These are phyloP conservation scores for Drosophila setifemur DNA, from an alignment of 1,140 invertebrate genomes.

Conservation along the genomic window DNA sequence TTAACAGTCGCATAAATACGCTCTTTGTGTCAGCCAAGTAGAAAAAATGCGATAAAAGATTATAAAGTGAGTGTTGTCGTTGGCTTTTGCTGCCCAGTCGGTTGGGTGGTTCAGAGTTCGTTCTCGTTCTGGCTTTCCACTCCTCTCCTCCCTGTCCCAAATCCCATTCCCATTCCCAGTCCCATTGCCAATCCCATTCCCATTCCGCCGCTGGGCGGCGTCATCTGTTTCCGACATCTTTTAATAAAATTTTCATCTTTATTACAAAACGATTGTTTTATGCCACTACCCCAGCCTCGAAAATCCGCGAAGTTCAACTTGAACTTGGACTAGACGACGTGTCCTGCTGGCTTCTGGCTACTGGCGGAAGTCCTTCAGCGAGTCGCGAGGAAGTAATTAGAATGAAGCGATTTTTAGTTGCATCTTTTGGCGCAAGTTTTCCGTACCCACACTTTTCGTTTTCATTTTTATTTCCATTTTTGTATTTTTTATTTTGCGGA, in stretches of 20 bases:
- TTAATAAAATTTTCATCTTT: slow-evolving; percentile 83
- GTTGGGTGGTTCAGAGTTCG: slow-evolving; percentile 27
- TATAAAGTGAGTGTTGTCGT: slow-evolving; percentile 78
- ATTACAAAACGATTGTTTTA: slow-evolving; percentile 82
- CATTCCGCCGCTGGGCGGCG: slow-evolving; percentile 37
- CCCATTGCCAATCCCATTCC: no score
- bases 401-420: slow-evolving; percentile 79
- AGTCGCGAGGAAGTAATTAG: slow-evolving; percentile 75
- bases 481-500: slow-evolving; percentile 14
- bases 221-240: slow-evolving; percentile 83
- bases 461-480: slow-evolving; percentile 5
- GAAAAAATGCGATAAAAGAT: slow-evolving; percentile 83
- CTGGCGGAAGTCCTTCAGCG: slow-evolving; percentile 63
- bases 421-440: slow-evolving; percentile 11
- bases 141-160: no score
- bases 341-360: slow-evolving; percentile 49
- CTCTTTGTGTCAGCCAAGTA: slow-evolving; percentile 81
- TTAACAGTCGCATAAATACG: slow-evolving; percentile 82
- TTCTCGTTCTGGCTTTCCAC: slow-evolving; percentile 37
- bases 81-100: slow-evolving; percentile 53
- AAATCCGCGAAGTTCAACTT: slow-evolving; percentile 24
- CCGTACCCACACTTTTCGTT: neutral
- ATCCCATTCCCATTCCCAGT: no score
- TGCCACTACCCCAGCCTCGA: slow-evolving; percentile 19
- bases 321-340: slow-evolving; percentile 60